Evolutionary conservation across 1,140 invertebrate genomes (phyloP), one percentile per base, ranked within the genome.

Genomic region (Subanguina moxae): DNA sequence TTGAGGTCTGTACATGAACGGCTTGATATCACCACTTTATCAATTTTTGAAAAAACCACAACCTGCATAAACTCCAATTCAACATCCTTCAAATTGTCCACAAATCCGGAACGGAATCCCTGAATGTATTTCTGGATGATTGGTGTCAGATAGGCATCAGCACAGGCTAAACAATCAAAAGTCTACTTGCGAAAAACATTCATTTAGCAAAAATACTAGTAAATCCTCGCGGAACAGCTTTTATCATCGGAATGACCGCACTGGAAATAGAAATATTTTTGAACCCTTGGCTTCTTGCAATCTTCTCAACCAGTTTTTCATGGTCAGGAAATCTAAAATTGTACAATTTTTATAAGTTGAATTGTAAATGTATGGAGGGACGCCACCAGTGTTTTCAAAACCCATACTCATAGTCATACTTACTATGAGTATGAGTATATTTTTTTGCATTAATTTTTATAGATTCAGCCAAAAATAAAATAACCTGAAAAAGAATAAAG

Each of bases 91-190:
- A 95, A 82, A 66, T 89, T 87, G 75, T 90, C 86, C 73, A 90
- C 88, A 82, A 99, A 98, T 0, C 94, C 93, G 0, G 87, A 86
- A 1, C 89, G 85, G 83, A 99, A 98, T 19, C 91, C 83, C 88
- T 71, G 74, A 8, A 97, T 85, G 85, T 99, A 98, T 73, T 88
- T 87, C 80, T 91, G 89, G 45, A 98, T 94, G 76, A 92, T 91
- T 0, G 95, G 95, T 0, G 94, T 98, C 17, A 98, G 86, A 84
- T 99, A 99, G 27, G 94, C 95, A 86, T 98, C 95, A 0, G 91
- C 92, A 80, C 89, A 91, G 11, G 91, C 90, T 75, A 90, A 90
- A 83, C 42, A 0, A 15, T 52, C n/a, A 52, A 19, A 52, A 52
- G n/a, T n/a, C n/a, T n/a, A n/a, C n/a, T n/a, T n/a, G n/a, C n/a